A percentile compares a stretch with the other conserved stretches of the same genome.
Evolutionary conservation across 2,113 vertebrate species (phyloP).

Genomic region (Perca fluviatilis): DNA sequence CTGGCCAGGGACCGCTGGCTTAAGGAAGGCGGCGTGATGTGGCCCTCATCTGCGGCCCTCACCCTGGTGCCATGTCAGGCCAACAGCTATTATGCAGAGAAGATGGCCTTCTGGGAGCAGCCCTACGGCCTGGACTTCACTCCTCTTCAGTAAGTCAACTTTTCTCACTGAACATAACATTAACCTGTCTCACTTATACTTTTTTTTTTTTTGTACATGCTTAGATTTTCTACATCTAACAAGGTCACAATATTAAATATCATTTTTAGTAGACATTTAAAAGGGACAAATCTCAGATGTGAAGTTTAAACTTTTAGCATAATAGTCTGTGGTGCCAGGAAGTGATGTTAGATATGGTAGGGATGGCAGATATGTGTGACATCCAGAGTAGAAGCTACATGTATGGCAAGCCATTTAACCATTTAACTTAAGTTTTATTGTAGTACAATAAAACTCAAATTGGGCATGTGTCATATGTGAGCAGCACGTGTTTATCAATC

Average conservation of each 20-base stretch:
- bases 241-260: background rate
- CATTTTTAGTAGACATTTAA: background rate
- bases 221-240: background rate
- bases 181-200: background rate
- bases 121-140: conserved; percentile 88
- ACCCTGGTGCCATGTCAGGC: conserved; percentile 87
- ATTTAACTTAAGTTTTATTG: too few species aligned
- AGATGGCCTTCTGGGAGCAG: conserved; percentile 87
- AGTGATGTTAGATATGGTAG: background rate
- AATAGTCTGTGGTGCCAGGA: background rate
- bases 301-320: background rate
- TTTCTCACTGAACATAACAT: background rate
- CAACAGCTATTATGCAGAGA: conserved; percentile 81
- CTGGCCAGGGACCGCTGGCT: conserved; percentile 86
- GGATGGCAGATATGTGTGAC: background rate
- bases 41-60: conserved; percentile 85
- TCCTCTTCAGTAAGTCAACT: conserved; percentile 78
- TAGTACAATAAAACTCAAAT: background rate
- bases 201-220: background rate
- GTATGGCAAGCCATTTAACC: background rate
- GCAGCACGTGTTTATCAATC: background rate
- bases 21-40: conserved; percentile 84
- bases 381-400: background rate
- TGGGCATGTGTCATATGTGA: background rate
- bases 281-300: background rate